Evolutionary conservation across 2,797 vertebrate genomes (phyloP).

Genomic region (Poeciliopsis gracilis): DNA sequence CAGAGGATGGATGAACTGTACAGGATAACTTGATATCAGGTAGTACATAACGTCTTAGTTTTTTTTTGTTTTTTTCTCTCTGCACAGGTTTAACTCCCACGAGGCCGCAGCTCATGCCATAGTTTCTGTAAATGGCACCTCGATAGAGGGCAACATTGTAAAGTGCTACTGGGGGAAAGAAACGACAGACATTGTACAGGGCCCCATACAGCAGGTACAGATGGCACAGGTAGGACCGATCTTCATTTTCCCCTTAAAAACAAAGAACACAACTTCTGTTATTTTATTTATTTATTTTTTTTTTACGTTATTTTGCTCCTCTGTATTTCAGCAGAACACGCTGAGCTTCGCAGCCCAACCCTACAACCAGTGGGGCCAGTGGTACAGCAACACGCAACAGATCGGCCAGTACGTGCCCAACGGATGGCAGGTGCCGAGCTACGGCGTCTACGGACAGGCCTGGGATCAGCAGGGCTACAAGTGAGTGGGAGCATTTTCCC

Average conservation of each 20-base stretch:
- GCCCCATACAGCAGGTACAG: constrained; percentile 89
- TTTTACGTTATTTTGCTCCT: background rate
- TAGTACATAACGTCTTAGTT: fast-evolving
- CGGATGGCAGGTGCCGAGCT: constrained; percentile 94
- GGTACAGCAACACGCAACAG: constrained; percentile 93
- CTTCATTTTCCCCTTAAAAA: background rate
- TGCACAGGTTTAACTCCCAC: constrained; percentile 88
- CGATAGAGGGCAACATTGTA: constrained; percentile 92
- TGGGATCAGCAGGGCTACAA: constrained; percentile 97
- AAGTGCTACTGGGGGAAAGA: constrained; percentile 99
- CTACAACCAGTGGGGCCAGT: constrained; percentile 96
- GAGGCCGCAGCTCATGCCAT: constrained; percentile 96
- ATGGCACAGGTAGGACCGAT: constrained; percentile 78
- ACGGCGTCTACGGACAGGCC: constrained; percentile 92
- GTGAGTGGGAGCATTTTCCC: constrained; percentile 74
- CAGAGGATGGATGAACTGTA: background rate
- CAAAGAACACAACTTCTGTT: background rate
- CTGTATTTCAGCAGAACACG: constrained; percentile 85
- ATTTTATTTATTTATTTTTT: background rate
- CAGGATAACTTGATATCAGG: background rate
- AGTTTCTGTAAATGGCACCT: constrained; percentile 95
- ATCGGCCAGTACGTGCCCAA: constrained; percentile 95
- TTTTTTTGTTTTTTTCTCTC: background rate
- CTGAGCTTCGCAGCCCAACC: constrained; percentile 90
- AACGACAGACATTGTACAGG: constrained; percentile 88